Base-by-base conservation (phyloP, 2,888 invertebrate genomes). In the Pogonocherus hispidulus region DNA sequence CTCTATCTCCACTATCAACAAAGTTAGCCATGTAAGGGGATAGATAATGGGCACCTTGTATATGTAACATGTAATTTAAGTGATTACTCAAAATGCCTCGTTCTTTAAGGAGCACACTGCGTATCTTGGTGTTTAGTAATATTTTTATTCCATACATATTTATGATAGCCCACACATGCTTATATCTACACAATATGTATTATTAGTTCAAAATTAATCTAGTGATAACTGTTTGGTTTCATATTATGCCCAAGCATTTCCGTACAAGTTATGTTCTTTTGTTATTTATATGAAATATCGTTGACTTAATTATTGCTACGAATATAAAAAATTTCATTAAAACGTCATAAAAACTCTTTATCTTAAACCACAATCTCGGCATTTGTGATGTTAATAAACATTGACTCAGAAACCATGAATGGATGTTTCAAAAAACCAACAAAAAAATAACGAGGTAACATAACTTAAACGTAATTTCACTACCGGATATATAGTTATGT, bases 321-420 rank as follows among this genome's bases (percentile, higher is more conserved):
- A 62, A 70, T 62, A 67, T 52, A 65, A 66, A 70, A 65, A 57
- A 65, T 70, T 70, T 65, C 70, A 65, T 67, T 64, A 62, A 67
- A 67, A 62, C 65, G 55, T 57, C 67, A 67, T 65, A 70, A 67
- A 60, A 35, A 52, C 16, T 41, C 16, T 20, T 51, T 60, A 70
- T 70, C 70, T 67, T 32, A 59, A 62, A 59, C 56, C 65, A 67
- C 46, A 41, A 71, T 71, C 71, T 69, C 62, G 62, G 63, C 66
- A 66, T 71, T 68, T 66, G 64, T 65, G 65, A 69, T 67, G 64
- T 66, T 70, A 73, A 70, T 73, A 69, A 71, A 71, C 66, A 64
- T 55, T 67, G 69, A 63, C 59, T 60, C 67, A 68, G 70, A 67
- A 70, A 68, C 71, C 73, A 73, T 71, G 73, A 73, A 73, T 69